Base-by-base conservation (phyloP, 2,797 vertebrate species). In the Euphonia xanthogaster region DNA sequence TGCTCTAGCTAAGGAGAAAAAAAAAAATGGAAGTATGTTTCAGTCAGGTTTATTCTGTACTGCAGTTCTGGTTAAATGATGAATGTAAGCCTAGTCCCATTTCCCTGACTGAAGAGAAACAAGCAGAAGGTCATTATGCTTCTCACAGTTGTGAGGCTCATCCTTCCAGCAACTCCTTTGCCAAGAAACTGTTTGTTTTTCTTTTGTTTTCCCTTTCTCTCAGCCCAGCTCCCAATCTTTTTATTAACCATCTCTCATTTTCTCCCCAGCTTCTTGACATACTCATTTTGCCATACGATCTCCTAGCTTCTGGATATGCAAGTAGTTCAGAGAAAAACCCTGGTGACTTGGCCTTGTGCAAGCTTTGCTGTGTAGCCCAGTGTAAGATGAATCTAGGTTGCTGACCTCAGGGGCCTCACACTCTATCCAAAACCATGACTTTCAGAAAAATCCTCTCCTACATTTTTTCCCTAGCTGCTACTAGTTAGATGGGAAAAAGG, bases 51-150 rank as follows among this genome's bases (percentile, higher is more conserved):
- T 89, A 70, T 93, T 93, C 53, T 74, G 22, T 79, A 53, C 67
- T 87, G 63, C 63, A 84, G 1, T 81, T 93, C 71, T 93, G 66
- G 55, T 82, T 88, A 94, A 92, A 82, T 84, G 67, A 60, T 67
- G 58, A 85, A 57, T 83, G 63, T 47, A 67, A 84, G 42, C 60
- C 30, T 85, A 33, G 67, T 87, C 86, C 63, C 42, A 33, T 85
- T 93, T 97, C 71, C 77, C 86, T 67, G 74, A 73, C 0, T 66
- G 71, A 86, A 90, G 57, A 70, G 80, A 92, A 96, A 57, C 50
- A 86, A 93, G 78, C 72, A 95, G 92, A 82, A 86, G 74, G 92
- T 82, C 78, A 24, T 57, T 95, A 83, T 47, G 77, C 70, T 85
- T 57, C 63, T 93, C 74, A 39, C 57, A 73, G 86, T 96, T 82